These are phyloP conservation scores for Himalopsyche tibetana DNA, from an alignment of 2,888 invertebrate genomes.

Conservation along the genomic window DNA sequence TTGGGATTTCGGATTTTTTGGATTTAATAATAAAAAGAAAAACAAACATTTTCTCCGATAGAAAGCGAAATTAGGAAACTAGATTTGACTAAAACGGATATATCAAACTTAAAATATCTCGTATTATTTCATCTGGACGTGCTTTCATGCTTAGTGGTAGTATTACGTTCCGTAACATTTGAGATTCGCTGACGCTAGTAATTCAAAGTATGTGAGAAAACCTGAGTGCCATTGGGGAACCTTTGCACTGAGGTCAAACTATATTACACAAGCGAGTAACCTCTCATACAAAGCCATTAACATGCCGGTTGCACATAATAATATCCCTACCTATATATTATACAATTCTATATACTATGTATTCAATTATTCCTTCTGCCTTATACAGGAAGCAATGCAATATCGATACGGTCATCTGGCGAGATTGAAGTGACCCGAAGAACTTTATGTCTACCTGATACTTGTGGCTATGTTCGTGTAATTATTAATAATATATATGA, in stretches of 20 bases:
- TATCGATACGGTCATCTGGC: background rate
- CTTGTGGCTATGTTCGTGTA: background rate
- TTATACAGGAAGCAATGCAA: constrained; percentile 9
- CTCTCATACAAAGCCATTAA: constrained; percentile 42
- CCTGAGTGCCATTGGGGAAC: constrained; percentile 31
- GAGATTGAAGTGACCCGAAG: background rate
- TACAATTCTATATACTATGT: background rate
- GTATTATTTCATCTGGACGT: too few relatives aligned
- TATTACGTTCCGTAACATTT: background rate
- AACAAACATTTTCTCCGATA: too few relatives aligned
- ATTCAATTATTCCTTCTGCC: constrained; percentile 17
- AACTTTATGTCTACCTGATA: background rate
- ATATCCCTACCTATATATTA: background rate
- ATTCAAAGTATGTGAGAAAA: constrained; percentile 40
- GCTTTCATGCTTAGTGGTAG: too few relatives aligned
- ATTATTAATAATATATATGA: too few relatives aligned
- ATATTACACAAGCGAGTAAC: constrained; percentile 40
- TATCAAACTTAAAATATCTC: too few relatives aligned
- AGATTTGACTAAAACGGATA: too few relatives aligned
- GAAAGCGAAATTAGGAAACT: too few relatives aligned
- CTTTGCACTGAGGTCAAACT: constrained; percentile 27
- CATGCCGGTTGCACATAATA: constrained; percentile 39
- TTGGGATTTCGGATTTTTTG: too few relatives aligned
- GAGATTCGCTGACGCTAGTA: background rate
- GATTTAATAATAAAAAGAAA: too few relatives aligned